phyloP scores from a whole-genome alignment of 2,113 vertebrate species.

The Lampris megalopsis region DNA sequence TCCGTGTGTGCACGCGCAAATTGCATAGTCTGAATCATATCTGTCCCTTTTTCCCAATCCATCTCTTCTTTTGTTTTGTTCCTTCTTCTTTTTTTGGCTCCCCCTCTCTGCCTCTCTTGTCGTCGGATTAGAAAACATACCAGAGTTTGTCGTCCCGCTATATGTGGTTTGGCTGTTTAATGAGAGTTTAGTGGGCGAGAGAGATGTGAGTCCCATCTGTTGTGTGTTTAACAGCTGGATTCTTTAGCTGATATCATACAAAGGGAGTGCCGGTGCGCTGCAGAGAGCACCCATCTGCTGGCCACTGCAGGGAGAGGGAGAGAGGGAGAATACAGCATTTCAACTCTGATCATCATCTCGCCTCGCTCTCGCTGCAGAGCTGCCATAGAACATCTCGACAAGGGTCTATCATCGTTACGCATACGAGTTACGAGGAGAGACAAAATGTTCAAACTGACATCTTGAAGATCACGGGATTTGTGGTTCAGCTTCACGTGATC shows the following conservation, averaged over 20 bases:
- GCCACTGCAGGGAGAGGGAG: constrained; percentile 56
- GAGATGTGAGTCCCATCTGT: constrained; percentile 69
- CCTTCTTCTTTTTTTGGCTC: neutral
- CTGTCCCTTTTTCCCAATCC: constrained; percentile 5
- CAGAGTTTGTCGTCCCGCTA: constrained; percentile 56
- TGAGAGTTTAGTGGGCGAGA: constrained; percentile 53
- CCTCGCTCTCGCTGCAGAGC: constrained; percentile 18
- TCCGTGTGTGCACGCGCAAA: constrained; percentile 46
- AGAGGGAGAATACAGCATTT: constrained; percentile 48
- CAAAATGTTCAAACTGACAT: neutral
- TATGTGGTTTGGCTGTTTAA: constrained; percentile 68
- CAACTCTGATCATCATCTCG: constrained; percentile 54
- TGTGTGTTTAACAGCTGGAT: constrained; percentile 71
- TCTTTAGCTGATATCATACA: constrained; percentile 58
- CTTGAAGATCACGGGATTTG: neutral
- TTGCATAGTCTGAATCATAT: constrained; percentile 48
- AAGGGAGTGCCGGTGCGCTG: constrained; percentile 53
- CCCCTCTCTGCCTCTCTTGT: neutral
- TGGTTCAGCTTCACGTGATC: neutral
- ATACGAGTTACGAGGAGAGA: neutral
- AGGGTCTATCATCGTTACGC: constrained; percentile 14
- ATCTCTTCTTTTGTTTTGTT: constrained; percentile 5
- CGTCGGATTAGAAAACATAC: constrained; percentile 61
- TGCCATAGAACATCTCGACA: constrained; percentile 14
- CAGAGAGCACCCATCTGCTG: constrained; percentile 78